These are phyloP conservation scores for Lasioglossum pauxillum DNA, from an alignment of 2,888 invertebrate genomes.

Conservation along the genomic window DNA sequence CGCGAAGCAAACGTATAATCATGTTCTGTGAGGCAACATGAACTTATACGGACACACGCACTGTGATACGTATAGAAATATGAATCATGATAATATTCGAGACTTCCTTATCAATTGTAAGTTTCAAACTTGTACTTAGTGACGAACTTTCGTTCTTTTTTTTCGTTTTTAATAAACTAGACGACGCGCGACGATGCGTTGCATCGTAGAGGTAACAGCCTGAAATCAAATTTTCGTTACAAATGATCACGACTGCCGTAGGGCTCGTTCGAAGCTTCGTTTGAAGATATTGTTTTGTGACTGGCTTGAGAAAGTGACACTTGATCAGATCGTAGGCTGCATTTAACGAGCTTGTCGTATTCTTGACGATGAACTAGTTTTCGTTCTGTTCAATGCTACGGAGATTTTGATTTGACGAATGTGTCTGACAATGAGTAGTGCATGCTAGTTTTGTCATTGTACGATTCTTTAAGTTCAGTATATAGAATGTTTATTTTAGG, in stretches of 20 bases:
- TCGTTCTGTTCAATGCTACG: slow-evolving; percentile 61
- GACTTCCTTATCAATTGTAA: slow-evolving; percentile 31
- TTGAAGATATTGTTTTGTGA: neutral
- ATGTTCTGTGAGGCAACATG: slow-evolving; percentile 38
- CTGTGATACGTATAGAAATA: slow-evolving; percentile 68
- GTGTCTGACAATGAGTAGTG: slow-evolving; percentile 57
- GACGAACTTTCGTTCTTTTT: neutral
- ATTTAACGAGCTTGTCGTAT: slow-evolving; percentile 53
- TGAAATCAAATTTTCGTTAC: slow-evolving; percentile 8
- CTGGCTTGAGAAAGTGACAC: slow-evolving; percentile 35
- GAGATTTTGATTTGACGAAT: slow-evolving; percentile 42
- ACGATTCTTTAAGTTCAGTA: slow-evolving; percentile 29
- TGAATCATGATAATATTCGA: slow-evolving; percentile 40
- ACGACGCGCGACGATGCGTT: neutral
- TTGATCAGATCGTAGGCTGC: slow-evolving; percentile 50
- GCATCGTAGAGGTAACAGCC: slow-evolving; percentile 16
- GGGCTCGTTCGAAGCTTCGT: neutral
- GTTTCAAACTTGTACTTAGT: slow-evolving; percentile 10
- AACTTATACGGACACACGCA: slow-evolving; percentile 47
- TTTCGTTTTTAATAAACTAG: neutral
- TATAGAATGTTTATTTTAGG: slow-evolving; percentile 27
- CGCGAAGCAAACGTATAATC: slow-evolving; percentile 17
- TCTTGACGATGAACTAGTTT: slow-evolving; percentile 30
- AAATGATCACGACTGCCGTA: slow-evolving; percentile 19
- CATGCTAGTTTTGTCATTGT: slow-evolving; percentile 63